These are phyloP conservation scores for Aleadryas rufinucha DNA, from an alignment of 2,113 vertebrate species.

Conservation along the genomic window DNA sequence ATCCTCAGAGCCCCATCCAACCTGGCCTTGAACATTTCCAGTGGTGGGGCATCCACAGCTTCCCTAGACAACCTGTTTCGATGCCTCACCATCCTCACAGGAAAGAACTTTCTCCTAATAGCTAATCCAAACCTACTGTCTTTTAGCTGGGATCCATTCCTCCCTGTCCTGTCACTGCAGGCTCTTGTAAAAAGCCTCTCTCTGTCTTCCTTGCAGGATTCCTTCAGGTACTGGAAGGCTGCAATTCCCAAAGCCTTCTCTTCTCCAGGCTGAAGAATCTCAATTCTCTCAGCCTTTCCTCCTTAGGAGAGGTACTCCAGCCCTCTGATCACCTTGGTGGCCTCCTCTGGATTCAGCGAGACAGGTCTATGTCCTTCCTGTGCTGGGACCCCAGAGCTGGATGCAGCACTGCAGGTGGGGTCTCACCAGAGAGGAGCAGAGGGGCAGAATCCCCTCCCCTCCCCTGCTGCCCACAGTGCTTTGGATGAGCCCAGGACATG, in stretches of 20 bases:
- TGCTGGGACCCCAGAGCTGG: not conserved
- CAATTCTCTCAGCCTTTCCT: not conserved
- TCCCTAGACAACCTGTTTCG: not conserved
- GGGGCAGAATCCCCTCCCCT: not conserved
- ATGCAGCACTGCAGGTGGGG: not conserved
- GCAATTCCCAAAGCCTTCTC: not conserved
- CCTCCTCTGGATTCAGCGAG: not conserved
- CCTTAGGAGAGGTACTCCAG: not conserved
- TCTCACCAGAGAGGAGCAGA: not conserved
- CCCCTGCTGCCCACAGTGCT: not conserved
- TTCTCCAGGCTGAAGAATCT: not conserved
- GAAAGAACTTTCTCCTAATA: not conserved
- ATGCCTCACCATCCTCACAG: not conserved
- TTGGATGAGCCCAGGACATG: not conserved
- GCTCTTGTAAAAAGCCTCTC: not conserved
- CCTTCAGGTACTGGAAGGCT: not conserved
- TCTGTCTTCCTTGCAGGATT: not conserved
- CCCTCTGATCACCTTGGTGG: not conserved
- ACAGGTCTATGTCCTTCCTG: not conserved
- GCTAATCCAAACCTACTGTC: not conserved
- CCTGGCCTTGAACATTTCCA: not conserved
- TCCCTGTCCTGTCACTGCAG: not conserved
- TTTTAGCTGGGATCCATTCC: not conserved
- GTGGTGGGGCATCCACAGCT: not conserved
- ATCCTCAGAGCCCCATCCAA: not conserved